A percentile compares a stretch with the other conserved stretches of the same genome.
These are phyloP conservation scores for Plotosus lineatus DNA, from an alignment of 2,113 vertebrate species.

Conservation along the genomic window DNA sequence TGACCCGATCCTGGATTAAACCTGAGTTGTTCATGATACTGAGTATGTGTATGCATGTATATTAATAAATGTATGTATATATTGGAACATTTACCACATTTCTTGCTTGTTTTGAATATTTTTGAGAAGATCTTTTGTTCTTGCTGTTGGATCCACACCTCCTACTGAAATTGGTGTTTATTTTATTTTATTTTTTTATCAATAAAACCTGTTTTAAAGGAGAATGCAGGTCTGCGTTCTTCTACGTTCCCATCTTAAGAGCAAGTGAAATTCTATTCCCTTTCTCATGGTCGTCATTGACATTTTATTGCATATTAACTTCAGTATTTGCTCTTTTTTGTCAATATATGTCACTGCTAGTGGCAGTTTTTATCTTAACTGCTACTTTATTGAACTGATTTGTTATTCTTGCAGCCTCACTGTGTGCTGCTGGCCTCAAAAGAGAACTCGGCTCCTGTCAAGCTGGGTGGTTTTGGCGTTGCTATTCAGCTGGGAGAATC, in stretches of 20 bases:
- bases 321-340: not conserved
- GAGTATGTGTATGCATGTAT: no score
- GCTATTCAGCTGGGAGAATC: slow-evolving; percentile 97
- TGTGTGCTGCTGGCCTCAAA: slow-evolving; percentile 97
- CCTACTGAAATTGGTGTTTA: not conserved
- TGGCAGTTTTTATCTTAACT: not conserved
- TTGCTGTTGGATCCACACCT: not conserved
- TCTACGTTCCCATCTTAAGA: not conserved
- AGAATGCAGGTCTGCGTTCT: not conserved
- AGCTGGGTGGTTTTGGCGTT: slow-evolving; percentile 96
- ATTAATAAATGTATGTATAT: no score
- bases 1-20: no score
- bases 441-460: slow-evolving; percentile 96
- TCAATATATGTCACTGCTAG: not conserved
- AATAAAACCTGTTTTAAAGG: not conserved
- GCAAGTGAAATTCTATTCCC: no score
- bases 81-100: not conserved
- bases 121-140: not conserved
- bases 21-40: no score
- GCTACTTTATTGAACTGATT: no score
- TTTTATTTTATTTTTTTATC: not conserved
- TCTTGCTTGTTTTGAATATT: not conserved
- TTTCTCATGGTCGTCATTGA: no score
- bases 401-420: slow-evolving; percentile 87
- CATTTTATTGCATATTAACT: not conserved